A percentile compares a stretch with the other conserved stretches of the same genome.
These are phyloP conservation scores for Meteorus sp. DNA, from an alignment of 1,140 invertebrate species.

Conservation along the genomic window DNA sequence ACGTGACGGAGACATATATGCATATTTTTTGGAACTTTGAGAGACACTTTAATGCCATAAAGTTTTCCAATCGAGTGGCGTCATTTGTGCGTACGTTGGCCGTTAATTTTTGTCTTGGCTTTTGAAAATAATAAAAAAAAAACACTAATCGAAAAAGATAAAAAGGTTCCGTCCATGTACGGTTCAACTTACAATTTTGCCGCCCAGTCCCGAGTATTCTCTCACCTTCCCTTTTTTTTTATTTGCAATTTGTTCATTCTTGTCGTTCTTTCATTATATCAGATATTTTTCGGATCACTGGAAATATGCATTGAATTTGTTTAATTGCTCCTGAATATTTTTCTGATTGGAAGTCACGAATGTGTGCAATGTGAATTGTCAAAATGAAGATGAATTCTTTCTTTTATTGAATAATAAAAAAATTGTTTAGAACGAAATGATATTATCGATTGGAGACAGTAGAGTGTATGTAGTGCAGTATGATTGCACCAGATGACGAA, in stretches of 20 bases:
- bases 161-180: slow-evolving; percentile 29
- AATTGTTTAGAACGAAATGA: slow-evolving; percentile 32
- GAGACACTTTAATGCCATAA: slow-evolving; percentile 3
- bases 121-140: too few species aligned
- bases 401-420: slow-evolving; percentile 15
- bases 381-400: too few species aligned
- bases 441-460: slow-evolving; percentile 48
- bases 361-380: slow-evolving; percentile 16
- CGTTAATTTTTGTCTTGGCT: slow-evolving; percentile 11
- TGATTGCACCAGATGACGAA: slow-evolving; percentile 37
- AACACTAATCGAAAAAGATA: too few species aligned
- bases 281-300: too few species aligned
- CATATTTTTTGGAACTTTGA: background rate
- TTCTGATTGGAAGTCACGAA: too few species aligned
- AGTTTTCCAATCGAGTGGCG: slow-evolving; percentile 6
- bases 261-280: too few species aligned
- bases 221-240: background rate
- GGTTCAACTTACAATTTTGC: slow-evolving; percentile 28
- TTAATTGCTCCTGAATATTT: too few species aligned
- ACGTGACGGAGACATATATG: slow-evolving; percentile 3
- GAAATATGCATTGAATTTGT: slow-evolving; percentile 31
- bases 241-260: too few species aligned
- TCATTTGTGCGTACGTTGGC: background rate
- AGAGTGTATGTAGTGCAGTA: too few species aligned
- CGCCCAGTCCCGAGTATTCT: background rate